Base-by-base conservation (phyloP, 2,888 invertebrate genomes). In the Cantharis lateralis region DNA sequence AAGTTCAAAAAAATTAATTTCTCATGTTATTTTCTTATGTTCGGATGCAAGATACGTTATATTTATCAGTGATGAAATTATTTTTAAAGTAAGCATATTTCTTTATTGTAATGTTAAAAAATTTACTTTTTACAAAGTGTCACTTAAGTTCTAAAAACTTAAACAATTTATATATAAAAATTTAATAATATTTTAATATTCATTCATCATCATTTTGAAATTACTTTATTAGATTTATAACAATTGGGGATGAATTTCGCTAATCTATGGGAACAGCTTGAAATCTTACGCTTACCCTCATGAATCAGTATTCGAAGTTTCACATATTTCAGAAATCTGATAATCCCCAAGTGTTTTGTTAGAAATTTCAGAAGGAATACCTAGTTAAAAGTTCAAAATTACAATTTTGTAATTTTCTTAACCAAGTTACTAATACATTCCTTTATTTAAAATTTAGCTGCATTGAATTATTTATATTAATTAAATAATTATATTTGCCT, bases 131-230 rank as follows among this genome's bases (percentile, higher is more conserved):
- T n/a, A n/a, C n/a, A n/a, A n/a, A n/a, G n/a, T n/a, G n/a, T n/a
- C n/a, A n/a, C n/a, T n/a, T n/a, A n/a, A n/a, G n/a, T n/a, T n/a
- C n/a, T n/a, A n/a, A n/a, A n/a, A n/a, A n/a, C n/a, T n/a, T n/a
- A n/a, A n/a, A n/a, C n/a, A n/a, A n/a, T 48, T 13, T 48, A 48
- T 48, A 48, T 48, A 48, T 48, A n/a, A 48, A 48, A 4, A 15
- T 64, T 20, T 64, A 64, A 64, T 20, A 20, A 20, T 20, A 20
- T 20, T 20, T 20, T n/a, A 64, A 64, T 18, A n/a, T 15, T 64
- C 18, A 82, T 83, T 82, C 81, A 82, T 82, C 81, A 82, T 82
- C 82, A 82, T 80, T 79, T 80, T 81, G 77, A 81, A 79, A 82
- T 82, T 80, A 80, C 81, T 79, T 81, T 81, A 80, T 80, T 81